phyloP scores from a whole-genome alignment of 35 echinoderm and acorn worm genomes.

The Strongylocentrotus purpuratus region DNA sequence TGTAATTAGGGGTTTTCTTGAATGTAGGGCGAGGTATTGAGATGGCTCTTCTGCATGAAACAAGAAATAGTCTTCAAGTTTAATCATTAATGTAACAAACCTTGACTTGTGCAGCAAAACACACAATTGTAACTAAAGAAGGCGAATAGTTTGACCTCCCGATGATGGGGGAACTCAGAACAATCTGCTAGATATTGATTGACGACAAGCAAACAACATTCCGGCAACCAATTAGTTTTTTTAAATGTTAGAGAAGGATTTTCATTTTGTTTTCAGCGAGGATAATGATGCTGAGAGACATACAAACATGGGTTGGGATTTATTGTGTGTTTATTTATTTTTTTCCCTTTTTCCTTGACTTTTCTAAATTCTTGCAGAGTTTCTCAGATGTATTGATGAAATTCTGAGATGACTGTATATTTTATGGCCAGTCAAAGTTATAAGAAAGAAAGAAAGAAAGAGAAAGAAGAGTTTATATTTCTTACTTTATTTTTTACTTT shows the following conservation, averaged over 20 bases:
- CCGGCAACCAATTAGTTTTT: conserved; percentile 54
- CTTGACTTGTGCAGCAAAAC: conserved; percentile 47
- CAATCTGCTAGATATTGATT: conserved; percentile 14
- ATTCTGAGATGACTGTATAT: conserved; percentile 61
- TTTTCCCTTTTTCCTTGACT: neutral
- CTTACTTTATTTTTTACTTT: conserved; percentile 90
- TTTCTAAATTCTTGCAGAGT: neutral
- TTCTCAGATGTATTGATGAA: neutral
- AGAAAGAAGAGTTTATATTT: conserved; percentile 68
- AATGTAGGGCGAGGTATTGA: neutral
- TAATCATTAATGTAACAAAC: conserved; percentile 21
- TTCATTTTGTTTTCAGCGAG: neutral
- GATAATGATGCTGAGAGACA: conserved; percentile 25
- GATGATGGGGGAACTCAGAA: neutral
- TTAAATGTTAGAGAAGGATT: conserved; percentile 10
- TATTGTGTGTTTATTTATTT: conserved; percentile 37
- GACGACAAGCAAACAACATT: conserved; percentile 56
- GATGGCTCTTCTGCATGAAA: conserved; percentile 6
- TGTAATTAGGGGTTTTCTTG: conserved; percentile 1
- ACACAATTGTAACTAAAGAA: conserved; percentile 37
- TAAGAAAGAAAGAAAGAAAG: conserved; percentile 1
- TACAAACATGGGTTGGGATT: conserved; percentile 56
- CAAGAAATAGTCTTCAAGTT: conserved; percentile 22
- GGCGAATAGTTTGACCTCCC: conserved; percentile 7
- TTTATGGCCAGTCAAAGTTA: conserved; percentile 60